Percentiles rank a stretch among this genome's conserved stretches.
These are phyloP conservation scores for Rhodophaea formosa DNA, from an alignment of 2,888 invertebrate species.

Conservation along the genomic window DNA sequence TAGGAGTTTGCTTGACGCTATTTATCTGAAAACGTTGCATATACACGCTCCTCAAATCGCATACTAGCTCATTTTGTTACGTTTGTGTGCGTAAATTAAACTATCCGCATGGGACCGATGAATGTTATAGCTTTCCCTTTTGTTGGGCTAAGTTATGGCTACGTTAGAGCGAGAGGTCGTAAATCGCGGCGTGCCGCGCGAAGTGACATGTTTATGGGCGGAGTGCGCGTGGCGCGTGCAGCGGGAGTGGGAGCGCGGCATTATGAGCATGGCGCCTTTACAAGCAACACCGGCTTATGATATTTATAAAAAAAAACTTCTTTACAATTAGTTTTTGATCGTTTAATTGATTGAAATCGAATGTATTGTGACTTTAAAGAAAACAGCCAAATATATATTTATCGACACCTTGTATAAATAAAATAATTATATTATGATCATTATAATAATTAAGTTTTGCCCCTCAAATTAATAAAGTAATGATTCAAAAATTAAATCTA, in stretches of 20 bases:
- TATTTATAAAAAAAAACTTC: no score
- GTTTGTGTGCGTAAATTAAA: conserved; percentile 79
- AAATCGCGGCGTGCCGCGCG: conserved; percentile 71
- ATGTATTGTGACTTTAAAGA: no score
- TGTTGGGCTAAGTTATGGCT: conserved; percentile 76
- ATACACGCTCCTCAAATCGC: conserved; percentile 57
- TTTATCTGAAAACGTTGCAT: conserved; percentile 45
- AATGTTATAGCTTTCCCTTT: conserved; percentile 81
- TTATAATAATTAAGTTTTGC: no score
- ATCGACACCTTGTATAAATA: no score
- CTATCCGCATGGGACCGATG: conserved; percentile 80
- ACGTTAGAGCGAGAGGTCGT: conserved; percentile 80
- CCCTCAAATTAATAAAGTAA: no score
- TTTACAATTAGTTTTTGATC: not conserved
- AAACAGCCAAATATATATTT: no score
- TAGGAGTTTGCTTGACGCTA: conserved; percentile 17
- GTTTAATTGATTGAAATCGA: conserved; percentile 14
- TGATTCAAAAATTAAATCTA: no score
- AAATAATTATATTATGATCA: no score
- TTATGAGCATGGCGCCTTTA: conserved; percentile 73
- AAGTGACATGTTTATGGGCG: conserved; percentile 82
- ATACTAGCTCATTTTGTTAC: conserved; percentile 74
- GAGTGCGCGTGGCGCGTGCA: conserved; percentile 63
- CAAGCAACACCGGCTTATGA: conserved; percentile 26
- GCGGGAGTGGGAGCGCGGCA: conserved; percentile 66